A percentile compares a stretch with the other conserved stretches of the same genome.
Conservation (phyloP, 2,888 invertebrate species). For the Trichogramma dendrolimi region DNA sequence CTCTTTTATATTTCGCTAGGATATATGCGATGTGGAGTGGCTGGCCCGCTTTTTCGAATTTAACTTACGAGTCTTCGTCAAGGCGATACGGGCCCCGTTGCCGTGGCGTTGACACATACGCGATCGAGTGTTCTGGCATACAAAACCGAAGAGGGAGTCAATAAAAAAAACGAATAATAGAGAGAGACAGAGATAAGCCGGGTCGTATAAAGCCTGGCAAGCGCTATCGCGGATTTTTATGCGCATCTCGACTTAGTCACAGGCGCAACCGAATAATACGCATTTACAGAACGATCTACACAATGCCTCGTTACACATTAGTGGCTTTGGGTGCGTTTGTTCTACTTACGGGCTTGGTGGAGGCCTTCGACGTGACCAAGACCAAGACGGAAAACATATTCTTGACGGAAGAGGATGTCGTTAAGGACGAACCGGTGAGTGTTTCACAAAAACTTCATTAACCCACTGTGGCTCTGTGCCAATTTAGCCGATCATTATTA, state of each 20-base stretch:
- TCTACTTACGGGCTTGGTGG: constrained; percentile 15
- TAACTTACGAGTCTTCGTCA: too few relatives aligned
- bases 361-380: constrained; percentile 34
- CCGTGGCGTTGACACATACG: too few relatives aligned
- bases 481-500: neutral
- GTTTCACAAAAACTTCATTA: neutral
- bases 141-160: too few relatives aligned
- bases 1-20: too few relatives aligned
- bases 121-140: too few relatives aligned
- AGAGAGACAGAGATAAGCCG: too few relatives aligned
- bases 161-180: too few relatives aligned
- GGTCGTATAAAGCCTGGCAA: neutral
- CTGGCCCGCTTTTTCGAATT: too few relatives aligned
- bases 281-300: neutral
- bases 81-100: too few relatives aligned
- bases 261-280: neutral
- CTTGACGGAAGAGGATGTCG: constrained; percentile 36
- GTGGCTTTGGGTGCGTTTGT: constrained; percentile 14
- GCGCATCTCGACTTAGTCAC: neutral
- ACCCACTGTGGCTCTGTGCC: neutral
- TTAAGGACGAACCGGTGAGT: constrained; percentile 35
- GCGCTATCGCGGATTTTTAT: constrained; percentile 14
- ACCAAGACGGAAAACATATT: constrained; percentile 34
- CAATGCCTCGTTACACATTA: constrained; percentile 7
- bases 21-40: too few relatives aligned